Evolutionary conservation across 2,113 vertebrate species (phyloP), one percentile per base, ranked within the genome.

Genomic region (Charadrius vociferus): DNA sequence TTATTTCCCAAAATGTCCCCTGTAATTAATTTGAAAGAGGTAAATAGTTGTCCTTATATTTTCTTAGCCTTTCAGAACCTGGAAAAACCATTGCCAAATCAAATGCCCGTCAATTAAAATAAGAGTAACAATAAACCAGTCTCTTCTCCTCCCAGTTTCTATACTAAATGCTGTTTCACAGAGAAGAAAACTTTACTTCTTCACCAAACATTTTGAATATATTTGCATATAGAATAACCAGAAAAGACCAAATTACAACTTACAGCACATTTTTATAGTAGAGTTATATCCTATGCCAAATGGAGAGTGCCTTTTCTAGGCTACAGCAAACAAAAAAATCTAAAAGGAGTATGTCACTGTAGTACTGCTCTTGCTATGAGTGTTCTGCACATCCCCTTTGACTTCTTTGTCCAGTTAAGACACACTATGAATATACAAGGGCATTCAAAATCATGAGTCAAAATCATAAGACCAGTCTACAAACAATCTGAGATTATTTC

Each of bases 221-320:
- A 84, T 91, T 87, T 95, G 53, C 81, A 93, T 82, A 56, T 7
- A 75, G 45, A 79, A 85, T 56, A 93, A 68, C 56, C 34, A 63
- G 50, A 85, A 79, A 93, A 80, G 90, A 85, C 43, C 61, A 91
- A 74, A 93, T 93, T 84, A 68, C 88, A 88, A 62, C 7, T 73
- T 86, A 53, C 29, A 74, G 37, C 23, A 89, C 37, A 75, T 89
- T 96, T 96, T 94, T 81, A 79, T 71, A 55, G 49, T 67, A 47
- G n/a, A 72, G 45, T 49, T 86, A 43, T 12, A 78, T 39, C 17
- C 47, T 63, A 23, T 87, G 68, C 72, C 94, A 89, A 97, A 71
- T 27, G 50, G 37, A 81, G 65, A 73, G 5, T 0, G 2, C 34
- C 23, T 88, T 84, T 94, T 83, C 73, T 55, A 89, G 15, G n/a